Evolutionary conservation across 2,797 vertebrate genomes (phyloP).

Genomic region (Poecilia gillii): DNA sequence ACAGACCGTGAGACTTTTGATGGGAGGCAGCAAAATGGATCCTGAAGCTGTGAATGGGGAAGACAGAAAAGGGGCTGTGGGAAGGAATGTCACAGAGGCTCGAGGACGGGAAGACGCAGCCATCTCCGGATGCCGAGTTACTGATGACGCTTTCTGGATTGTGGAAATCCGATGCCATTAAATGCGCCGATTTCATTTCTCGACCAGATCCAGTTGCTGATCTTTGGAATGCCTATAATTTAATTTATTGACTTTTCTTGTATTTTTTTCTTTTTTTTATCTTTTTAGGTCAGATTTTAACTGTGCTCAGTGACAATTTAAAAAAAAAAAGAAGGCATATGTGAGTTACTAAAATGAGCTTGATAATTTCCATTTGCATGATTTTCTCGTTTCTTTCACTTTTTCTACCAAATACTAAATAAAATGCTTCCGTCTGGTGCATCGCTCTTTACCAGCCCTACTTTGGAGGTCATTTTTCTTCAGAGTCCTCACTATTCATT

Average conservation of each 20-base stretch:
- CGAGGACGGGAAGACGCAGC: constrained; percentile 11
- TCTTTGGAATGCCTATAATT: background rate
- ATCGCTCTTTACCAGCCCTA: too few relatives aligned
- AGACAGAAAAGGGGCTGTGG: constrained; percentile 13
- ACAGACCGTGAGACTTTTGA: constrained; percentile 78
- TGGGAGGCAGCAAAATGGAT: constrained; percentile 75
- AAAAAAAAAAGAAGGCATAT: background rate
- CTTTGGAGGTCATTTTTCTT: too few relatives aligned
- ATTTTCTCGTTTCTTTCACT: too few relatives aligned
- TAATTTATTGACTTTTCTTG: background rate
- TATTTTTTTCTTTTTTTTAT: background rate
- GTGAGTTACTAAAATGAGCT: background rate
- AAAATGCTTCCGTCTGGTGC: too few relatives aligned
- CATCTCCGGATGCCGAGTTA: background rate
- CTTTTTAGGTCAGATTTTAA: background rate
- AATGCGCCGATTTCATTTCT: background rate
- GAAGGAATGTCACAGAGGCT: constrained; percentile 23
- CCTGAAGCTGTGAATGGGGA: constrained; percentile 72
- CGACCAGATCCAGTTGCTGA: background rate
- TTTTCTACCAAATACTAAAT: too few relatives aligned
- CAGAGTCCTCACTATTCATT: too few relatives aligned
- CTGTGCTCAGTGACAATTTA: background rate
- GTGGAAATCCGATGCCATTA: background rate
- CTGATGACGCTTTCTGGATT: background rate
- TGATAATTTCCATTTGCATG: too few relatives aligned